Conservation (phyloP, 92 coral and sea anemone genomes). For the Epizoanthus fatuus region DNA sequence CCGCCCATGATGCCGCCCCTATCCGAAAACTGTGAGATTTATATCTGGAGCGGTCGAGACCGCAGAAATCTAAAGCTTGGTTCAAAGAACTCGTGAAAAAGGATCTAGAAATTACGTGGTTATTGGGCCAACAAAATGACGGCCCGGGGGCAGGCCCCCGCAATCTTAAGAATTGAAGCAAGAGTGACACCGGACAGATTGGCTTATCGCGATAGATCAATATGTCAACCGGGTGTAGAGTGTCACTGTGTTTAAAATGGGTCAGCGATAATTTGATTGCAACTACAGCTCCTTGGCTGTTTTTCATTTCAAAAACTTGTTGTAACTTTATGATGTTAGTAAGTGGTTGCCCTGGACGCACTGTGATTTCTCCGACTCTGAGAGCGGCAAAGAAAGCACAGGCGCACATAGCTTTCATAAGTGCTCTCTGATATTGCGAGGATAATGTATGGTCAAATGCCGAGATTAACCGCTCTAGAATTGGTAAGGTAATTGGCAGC, state of each 20-base stretch:
- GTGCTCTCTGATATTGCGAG: background rate
- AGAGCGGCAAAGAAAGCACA: constrained; percentile 49
- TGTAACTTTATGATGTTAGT: too few species aligned
- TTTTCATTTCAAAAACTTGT: background rate
- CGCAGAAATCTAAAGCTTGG: constrained; percentile 4
- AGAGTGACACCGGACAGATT: background rate
- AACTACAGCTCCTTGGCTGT: too few species aligned
- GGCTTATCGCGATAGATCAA: constrained; percentile 1
- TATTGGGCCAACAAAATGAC: constrained; percentile 6
- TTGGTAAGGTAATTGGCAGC: constrained; percentile 54
- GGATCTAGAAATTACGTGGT: background rate
- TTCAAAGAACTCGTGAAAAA: background rate
- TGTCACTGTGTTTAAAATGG: background rate
- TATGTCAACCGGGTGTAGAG: background rate
- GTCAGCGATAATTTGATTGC: background rate
- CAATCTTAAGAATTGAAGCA: background rate
- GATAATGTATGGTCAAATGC: constrained; percentile 9
- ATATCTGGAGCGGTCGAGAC: constrained; percentile 30
- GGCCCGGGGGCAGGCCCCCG: background rate
- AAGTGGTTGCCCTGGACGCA: background rate
- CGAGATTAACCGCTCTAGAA: constrained; percentile 29
- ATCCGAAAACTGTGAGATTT: constrained; percentile 27
- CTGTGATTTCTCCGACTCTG: constrained; percentile 58
- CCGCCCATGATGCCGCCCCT: constrained; percentile 57
- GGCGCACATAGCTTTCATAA: constrained; percentile 52